Percentiles rank a stretch among this genome's conserved stretches.
Evolutionary conservation across 2,797 vertebrate species (phyloP).

Genomic region (Intellagama lesueurii): DNA sequence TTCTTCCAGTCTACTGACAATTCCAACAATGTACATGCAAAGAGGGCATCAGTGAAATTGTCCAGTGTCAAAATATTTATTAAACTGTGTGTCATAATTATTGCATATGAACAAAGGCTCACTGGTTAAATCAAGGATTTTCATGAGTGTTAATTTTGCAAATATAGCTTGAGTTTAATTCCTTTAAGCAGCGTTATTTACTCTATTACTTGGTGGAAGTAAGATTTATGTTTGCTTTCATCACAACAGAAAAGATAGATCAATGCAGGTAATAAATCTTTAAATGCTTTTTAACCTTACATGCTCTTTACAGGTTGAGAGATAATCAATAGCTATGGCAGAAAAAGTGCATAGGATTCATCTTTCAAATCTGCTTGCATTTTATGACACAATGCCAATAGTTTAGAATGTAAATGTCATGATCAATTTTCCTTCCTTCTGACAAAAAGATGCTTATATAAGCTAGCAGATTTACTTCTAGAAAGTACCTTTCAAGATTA

Average conservation of each 20-base stretch:
- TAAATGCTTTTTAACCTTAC: slow-evolving; percentile 77
- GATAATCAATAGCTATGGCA: slow-evolving; percentile 77
- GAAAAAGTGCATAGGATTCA: slow-evolving; percentile 74
- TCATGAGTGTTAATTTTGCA: slow-evolving; percentile 31
- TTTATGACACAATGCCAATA: slow-evolving; percentile 70
- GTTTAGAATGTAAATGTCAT: slow-evolving; percentile 64
- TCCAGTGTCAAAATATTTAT: slow-evolving; percentile 43
- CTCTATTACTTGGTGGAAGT: slow-evolving; percentile 64
- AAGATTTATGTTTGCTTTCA: slow-evolving; percentile 72
- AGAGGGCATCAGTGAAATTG: neutral
- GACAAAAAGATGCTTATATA: slow-evolving; percentile 38
- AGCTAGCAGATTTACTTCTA: slow-evolving; percentile 45
- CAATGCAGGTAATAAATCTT: slow-evolving; percentile 78
- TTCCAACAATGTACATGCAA: neutral
- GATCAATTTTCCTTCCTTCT: slow-evolving; percentile 60
- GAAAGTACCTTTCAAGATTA: slow-evolving; percentile 45
- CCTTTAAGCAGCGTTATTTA: slow-evolving; percentile 57
- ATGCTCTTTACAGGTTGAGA: slow-evolving; percentile 73
- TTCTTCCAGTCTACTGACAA: neutral
- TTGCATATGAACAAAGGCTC: neutral
- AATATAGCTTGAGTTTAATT: slow-evolving; percentile 64
- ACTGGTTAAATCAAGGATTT: slow-evolving; percentile 27
- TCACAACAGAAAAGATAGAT: slow-evolving; percentile 68
- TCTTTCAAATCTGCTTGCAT: slow-evolving; percentile 68
- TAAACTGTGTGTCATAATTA: neutral